Conservation (phyloP, 2,797 vertebrate species). For the Alcedo atthis region DNA sequence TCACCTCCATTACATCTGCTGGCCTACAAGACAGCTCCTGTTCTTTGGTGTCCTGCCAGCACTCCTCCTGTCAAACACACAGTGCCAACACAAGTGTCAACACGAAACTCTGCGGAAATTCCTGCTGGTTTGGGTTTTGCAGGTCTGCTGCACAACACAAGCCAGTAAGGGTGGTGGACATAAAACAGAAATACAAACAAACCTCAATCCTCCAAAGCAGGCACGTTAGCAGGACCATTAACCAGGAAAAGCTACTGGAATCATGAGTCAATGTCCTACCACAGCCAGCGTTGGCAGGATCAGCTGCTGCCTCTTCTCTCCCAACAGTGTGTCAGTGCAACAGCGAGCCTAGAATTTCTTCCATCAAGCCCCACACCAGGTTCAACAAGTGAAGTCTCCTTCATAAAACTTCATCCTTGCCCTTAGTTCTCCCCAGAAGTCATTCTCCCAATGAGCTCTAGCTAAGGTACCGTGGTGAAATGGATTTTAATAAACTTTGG, state of each 20-base stretch:
- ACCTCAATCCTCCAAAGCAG: not conserved
- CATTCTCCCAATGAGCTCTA: rapidly evolving
- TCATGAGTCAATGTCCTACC: too few relatives aligned
- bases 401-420: not conserved
- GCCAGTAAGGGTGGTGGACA: not conserved
- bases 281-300: not conserved
- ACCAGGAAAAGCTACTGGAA: not conserved
- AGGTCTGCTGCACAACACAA: not conserved
- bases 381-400: not conserved
- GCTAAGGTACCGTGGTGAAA: not conserved
- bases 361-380: not conserved
- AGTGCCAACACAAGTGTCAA: not conserved
- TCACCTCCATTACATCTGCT: not conserved
- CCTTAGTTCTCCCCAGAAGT: not conserved
- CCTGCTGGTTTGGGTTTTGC: not conserved
- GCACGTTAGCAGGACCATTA: not conserved
- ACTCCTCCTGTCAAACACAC: not conserved
- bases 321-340: not conserved
- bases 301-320: not conserved
- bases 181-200: not conserved
- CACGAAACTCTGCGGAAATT: rapidly evolving
- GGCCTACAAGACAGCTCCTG: slow-evolving; percentile 18
- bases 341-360: rapidly evolving
- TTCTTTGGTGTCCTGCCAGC: slow-evolving; percentile 31
- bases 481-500: not conserved